Evolutionary conservation across 2,888 invertebrate genomes (phyloP).

Genomic region (Hermodice carunculata): DNA sequence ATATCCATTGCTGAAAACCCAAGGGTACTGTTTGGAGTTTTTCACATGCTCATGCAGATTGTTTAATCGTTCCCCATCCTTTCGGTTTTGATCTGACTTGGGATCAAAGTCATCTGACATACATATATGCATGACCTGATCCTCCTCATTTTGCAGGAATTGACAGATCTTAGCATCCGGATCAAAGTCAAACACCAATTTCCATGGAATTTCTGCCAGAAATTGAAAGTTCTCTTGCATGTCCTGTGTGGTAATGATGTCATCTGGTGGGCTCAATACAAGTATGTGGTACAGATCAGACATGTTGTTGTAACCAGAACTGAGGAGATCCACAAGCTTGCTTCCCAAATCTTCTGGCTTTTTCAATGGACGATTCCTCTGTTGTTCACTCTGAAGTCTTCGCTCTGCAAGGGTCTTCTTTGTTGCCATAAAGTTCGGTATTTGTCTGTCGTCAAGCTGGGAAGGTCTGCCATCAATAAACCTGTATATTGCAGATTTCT

Average conservation of each 20-base stretch:
- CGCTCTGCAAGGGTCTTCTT: neutral
- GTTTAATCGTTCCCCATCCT: constrained; percentile 13
- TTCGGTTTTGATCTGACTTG: neutral
- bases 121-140: constrained; percentile 9
- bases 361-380: neutral
- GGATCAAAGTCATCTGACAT: constrained; percentile 15
- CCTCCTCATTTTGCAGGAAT: constrained; percentile 12
- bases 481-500: neutral
- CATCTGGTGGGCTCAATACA: constrained; percentile 6
- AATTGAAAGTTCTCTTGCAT: constrained; percentile 17
- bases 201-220: constrained; percentile 21
- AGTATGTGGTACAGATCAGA: constrained; percentile 12
- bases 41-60: constrained; percentile 38
- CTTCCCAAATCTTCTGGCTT: neutral
- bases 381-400: constrained; percentile 5
- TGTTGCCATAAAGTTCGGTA: neutral
- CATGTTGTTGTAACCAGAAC: constrained; percentile 9
- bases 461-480: constrained; percentile 1
- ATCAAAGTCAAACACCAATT: constrained; percentile 34
- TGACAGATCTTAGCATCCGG: constrained; percentile 5
- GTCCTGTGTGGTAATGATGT: neutral
- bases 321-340: constrained; percentile 1
- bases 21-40: constrained; percentile 36
- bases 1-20: constrained; percentile 54
- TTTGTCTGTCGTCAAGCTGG: neutral